These are phyloP conservation scores for Gorsachius goisagi DNA, from an alignment of 2,113 vertebrate genomes.

Conservation along the genomic window DNA sequence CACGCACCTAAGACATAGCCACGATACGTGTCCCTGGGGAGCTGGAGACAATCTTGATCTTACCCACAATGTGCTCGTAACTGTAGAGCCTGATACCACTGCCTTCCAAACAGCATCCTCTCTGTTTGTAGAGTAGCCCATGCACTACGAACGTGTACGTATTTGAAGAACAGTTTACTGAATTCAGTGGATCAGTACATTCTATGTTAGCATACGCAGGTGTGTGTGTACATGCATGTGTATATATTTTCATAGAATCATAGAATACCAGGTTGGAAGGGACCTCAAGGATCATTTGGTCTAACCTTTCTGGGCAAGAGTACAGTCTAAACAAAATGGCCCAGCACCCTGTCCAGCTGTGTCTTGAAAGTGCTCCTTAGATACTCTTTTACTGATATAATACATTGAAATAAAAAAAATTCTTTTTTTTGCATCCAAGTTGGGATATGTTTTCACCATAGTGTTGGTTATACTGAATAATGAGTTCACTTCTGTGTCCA, in stretches of 20 bases:
- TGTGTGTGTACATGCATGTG: accelerated
- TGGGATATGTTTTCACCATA: neutral
- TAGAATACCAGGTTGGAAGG: no score
- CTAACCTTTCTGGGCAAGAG: no score
- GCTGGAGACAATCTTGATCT: neutral
- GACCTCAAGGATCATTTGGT: no score
- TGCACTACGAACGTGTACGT: neutral
- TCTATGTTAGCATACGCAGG: neutral
- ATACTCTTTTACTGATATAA: neutral
- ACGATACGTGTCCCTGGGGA: neutral
- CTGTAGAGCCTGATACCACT: neutral
- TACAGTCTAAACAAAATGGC: no score
- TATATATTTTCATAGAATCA: neutral
- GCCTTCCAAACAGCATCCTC: neutral
- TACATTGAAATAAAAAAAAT: neutral
- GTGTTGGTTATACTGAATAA: neutral
- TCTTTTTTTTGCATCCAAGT: neutral
- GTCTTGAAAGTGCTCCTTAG: neutral
- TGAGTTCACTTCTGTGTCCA: neutral
- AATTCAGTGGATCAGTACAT: neutral
- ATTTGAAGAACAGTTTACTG: neutral
- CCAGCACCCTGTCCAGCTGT: no score
- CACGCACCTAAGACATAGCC: no score
- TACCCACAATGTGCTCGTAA: neutral
- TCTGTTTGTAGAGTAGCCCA: neutral